Percentiles rank a stretch among this genome's conserved stretches.
Conservation (phyloP, 2,113 vertebrate genomes). For the Pelecanoides urinatrix region DNA sequence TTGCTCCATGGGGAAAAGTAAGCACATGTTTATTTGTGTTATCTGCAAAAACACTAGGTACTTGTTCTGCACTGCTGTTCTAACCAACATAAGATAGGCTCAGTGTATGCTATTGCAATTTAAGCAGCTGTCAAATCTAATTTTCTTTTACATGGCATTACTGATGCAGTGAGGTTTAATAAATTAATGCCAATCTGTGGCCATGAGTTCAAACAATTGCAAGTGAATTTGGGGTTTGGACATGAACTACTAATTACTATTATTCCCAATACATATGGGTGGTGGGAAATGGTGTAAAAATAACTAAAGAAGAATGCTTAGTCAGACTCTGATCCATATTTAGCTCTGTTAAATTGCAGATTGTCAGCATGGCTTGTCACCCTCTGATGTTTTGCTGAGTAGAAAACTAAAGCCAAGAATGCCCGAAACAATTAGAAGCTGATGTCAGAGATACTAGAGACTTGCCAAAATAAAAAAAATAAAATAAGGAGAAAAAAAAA, state of each 20-base stretch:
- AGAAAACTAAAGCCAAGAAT: background rate
- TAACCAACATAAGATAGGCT: background rate
- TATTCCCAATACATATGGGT: background rate
- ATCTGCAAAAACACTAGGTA: background rate
- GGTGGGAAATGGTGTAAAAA: conserved; percentile 18
- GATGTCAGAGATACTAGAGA: background rate
- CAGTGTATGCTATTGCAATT: background rate
- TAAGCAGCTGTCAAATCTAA: background rate
- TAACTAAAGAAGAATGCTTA: conserved; percentile 28
- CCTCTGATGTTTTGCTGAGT: conserved; percentile 14
- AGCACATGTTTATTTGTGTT: background rate
- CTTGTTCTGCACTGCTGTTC: background rate
- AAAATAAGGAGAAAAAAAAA: background rate
- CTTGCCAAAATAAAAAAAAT: background rate
- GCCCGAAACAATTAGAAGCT: background rate
- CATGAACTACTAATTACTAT: background rate
- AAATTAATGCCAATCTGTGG: background rate
- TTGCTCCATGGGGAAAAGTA: background rate
- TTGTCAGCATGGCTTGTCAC: conserved; percentile 26
- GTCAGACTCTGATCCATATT: conserved; percentile 18
- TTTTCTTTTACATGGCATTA: background rate
- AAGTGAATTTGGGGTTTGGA: background rate
- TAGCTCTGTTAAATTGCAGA: conserved; percentile 15
- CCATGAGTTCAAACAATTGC: background rate
- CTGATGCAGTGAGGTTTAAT: background rate